Evolutionary conservation across 2,113 vertebrate species (phyloP).

Genomic region (Malurus elegans): DNA sequence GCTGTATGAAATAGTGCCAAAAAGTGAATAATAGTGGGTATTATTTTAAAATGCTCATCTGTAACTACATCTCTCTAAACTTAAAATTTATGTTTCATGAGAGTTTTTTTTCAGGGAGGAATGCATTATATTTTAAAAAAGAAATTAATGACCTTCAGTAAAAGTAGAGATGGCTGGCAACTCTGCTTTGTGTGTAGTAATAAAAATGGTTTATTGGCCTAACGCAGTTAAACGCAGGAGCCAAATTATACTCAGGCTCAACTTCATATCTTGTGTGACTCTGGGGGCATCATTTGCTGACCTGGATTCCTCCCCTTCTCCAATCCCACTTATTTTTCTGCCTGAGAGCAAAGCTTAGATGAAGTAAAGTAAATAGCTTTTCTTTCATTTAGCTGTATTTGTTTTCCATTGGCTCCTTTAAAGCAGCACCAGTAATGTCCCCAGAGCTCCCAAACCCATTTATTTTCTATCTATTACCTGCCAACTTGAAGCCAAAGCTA

Average conservation of each 20-base stretch:
- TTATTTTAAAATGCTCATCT: slow-evolving; percentile 57
- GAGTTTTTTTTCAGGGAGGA: slow-evolving; percentile 22
- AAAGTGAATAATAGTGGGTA: slow-evolving; percentile 51
- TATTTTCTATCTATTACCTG: slow-evolving; percentile 53
- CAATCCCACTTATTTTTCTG: background rate
- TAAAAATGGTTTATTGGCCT: slow-evolving; percentile 78
- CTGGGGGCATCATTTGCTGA: slow-evolving; percentile 8
- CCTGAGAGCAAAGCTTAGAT: slow-evolving; percentile 12
- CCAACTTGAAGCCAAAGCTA: slow-evolving; percentile 5
- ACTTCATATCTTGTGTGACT: background rate
- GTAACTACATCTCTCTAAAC: slow-evolving; percentile 30
- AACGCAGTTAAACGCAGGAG: slow-evolving; percentile 31
- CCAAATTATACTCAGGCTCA: slow-evolving; percentile 20
- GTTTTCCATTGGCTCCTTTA: slow-evolving; percentile 1
- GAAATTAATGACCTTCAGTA: slow-evolving; percentile 71
- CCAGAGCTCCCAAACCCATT: slow-evolving; percentile 47
- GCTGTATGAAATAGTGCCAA: slow-evolving; percentile 46
- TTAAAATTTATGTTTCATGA: slow-evolving; percentile 62
- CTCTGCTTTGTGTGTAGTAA: slow-evolving; percentile 58
- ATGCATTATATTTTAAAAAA: slow-evolving; percentile 56
- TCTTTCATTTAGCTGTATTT: slow-evolving; percentile 45
- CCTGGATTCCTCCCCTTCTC: slow-evolving; percentile 5
- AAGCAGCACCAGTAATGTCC: slow-evolving; percentile 1
- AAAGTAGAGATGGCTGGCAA: slow-evolving; percentile 59
- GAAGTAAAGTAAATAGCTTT: slow-evolving; percentile 45